These are phyloP conservation scores for Iselma pallidipennis DNA, from an alignment of 2,888 invertebrate species.

Conservation along the genomic window DNA sequence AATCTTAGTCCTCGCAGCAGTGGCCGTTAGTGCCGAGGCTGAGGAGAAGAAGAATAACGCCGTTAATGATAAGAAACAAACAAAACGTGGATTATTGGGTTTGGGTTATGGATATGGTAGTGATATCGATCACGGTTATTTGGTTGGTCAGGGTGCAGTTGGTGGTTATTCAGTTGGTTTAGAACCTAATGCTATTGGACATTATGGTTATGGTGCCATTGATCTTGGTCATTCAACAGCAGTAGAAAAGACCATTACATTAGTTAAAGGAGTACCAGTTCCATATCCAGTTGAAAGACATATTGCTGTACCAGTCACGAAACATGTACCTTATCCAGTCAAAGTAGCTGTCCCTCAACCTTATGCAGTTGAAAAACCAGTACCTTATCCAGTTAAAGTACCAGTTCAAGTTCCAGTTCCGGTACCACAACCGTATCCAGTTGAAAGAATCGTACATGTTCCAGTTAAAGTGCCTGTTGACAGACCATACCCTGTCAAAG, in stretches of 20 bases:
- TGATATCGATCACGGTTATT: constrained; percentile 74
- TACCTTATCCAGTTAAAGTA: constrained; percentile 73
- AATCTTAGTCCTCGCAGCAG: constrained; percentile 73
- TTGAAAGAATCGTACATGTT: constrained; percentile 75
- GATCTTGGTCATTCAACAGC: constrained; percentile 57
- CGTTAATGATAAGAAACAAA: constrained; percentile 70
- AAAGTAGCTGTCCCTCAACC: constrained; percentile 67
- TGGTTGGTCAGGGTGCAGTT: constrained; percentile 61
- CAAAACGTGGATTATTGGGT: constrained; percentile 79
- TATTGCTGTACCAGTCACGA: constrained; percentile 68
- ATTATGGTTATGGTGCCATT: constrained; percentile 35
- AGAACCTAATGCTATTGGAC: constrained; percentile 39
- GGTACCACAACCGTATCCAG: constrained; percentile 76
- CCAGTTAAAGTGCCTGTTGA: constrained; percentile 73
- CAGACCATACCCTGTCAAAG: constrained; percentile 79
- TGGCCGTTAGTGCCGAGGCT: constrained; percentile 68
- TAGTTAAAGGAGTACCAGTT: constrained; percentile 67
- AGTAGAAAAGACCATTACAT: constrained; percentile 67
- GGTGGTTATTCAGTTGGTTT: constrained; percentile 37
- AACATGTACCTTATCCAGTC: constrained; percentile 66
- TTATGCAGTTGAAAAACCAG: constrained; percentile 74
- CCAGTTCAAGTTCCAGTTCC: constrained; percentile 80
- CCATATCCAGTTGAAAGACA: constrained; percentile 68
- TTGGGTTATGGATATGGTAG: constrained; percentile 81
- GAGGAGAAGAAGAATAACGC: constrained; percentile 63